Conservation (phyloP, 2,113 vertebrate genomes). For the Archocentrus centrarchus region DNA sequence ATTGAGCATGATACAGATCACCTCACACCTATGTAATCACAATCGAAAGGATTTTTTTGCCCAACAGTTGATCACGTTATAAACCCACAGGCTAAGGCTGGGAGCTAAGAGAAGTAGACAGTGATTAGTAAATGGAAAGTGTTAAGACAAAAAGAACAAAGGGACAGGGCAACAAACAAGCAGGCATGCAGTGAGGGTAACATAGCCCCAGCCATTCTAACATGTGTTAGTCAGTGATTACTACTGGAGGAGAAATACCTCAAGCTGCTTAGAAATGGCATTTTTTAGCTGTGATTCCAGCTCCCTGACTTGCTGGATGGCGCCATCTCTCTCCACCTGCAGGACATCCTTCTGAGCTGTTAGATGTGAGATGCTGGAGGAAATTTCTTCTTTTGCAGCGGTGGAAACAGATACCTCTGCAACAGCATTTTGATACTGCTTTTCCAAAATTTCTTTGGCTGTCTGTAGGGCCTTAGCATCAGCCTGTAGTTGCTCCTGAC, state of each 20-base stretch:
- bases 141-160: conserved; percentile 46
- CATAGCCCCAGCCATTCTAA: conserved; percentile 66
- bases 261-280: conserved; percentile 87
- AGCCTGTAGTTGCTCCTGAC: conserved; percentile 64
- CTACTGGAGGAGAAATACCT: conserved; percentile 84
- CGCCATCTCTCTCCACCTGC: conserved; percentile 84
- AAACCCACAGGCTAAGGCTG: conserved; percentile 76
- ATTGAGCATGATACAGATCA: conserved; percentile 3
- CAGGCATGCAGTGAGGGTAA: conserved; percentile 75
- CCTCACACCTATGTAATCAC: not conserved
- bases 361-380: conserved; percentile 79
- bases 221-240: conserved; percentile 62
- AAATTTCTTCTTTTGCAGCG: conserved; percentile 75
- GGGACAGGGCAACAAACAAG: conserved; percentile 49
- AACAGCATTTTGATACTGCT: conserved; percentile 41
- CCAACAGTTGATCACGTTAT: conserved; percentile 59
- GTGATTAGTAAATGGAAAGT: conserved; percentile 63
- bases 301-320: conserved; percentile 84
- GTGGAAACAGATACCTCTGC: conserved; percentile 52
- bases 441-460: conserved; percentile 72
- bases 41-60: not conserved
- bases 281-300: conserved; percentile 86
- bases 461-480: conserved; percentile 78
- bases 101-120: conserved; percentile 42
- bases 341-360: conserved; percentile 75